Evolutionary conservation across 2,888 invertebrate species (phyloP).

Genomic region (Sesia apiformis): DNA sequence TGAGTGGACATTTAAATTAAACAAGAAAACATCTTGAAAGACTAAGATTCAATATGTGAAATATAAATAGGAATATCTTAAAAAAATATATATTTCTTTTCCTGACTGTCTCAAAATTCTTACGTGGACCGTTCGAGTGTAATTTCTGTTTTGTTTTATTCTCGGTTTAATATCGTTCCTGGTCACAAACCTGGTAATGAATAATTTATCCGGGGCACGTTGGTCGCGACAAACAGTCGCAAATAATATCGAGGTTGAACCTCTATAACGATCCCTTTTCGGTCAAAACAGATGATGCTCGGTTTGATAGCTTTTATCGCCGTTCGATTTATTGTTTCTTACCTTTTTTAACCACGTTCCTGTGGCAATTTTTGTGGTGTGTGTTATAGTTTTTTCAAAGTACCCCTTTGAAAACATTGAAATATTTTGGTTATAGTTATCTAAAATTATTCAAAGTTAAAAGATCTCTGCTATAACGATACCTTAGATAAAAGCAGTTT

Average conservation of each 20-base stretch:
- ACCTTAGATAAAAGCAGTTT: too few relatives aligned
- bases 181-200: conserved; percentile 15
- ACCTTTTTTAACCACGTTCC: not conserved
- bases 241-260: conserved; percentile 18
- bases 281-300: conserved; percentile 4
- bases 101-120: too few relatives aligned
- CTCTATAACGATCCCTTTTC: conserved; percentile 8
- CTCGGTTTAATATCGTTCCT: conserved; percentile 8
- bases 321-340: not conserved
- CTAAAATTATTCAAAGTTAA: not conserved
- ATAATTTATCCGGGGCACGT: conserved; percentile 25
- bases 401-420: not conserved
- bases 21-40: too few relatives aligned
- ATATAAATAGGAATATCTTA: too few relatives aligned
- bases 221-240: conserved; percentile 11
- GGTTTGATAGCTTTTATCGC: not conserved
- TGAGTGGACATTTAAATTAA: too few relatives aligned
- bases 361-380: too few relatives aligned
- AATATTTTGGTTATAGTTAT: not conserved
- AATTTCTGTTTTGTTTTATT: too few relatives aligned
- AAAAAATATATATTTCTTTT: too few relatives aligned
- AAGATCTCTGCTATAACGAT: too few relatives aligned
- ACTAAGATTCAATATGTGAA: too few relatives aligned
- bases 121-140: too few relatives aligned
- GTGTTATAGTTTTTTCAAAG: not conserved